Base-by-base conservation (phyloP, 2,888 invertebrate species). In the Mystacides longicornis region DNA sequence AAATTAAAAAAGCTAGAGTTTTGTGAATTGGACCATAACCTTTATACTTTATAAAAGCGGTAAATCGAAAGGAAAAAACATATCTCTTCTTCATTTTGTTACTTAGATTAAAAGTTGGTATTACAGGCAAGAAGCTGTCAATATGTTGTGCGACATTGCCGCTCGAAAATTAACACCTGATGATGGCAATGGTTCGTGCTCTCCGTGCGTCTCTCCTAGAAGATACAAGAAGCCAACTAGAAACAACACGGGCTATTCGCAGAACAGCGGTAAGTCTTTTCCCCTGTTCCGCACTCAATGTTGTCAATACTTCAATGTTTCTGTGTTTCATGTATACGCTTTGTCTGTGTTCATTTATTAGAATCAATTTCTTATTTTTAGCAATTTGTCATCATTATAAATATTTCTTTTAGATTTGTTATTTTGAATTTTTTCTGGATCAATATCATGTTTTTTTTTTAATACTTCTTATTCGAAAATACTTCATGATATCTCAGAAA, bases 71-170 rank as follows among this genome's bases (percentile, higher is more conserved):
- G n/a, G n/a, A n/a, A n/a, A n/a, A n/a, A n/a, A n/a, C n/a, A n/a
- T n/a, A n/a, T n/a, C n/a, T n/a, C n/a, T n/a, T n/a, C n/a, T n/a
- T n/a, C n/a, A n/a, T n/a, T n/a, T n/a, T n/a, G n/a, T n/a, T n/a
- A n/a, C n/a, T n/a, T n/a, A n/a, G n/a, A n/a, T n/a, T n/a, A n/a
- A n/a, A n/a, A n/a, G n/a, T n/a, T n/a, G n/a, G 14, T 37, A 56
- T 67, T 68, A 16, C 67, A 86, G 88, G 68, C 83, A 89, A 74
- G 90, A 91, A 77, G 91, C 91, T 54, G 83, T 89, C 56, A 89
- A 90, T 64, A 87, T 90, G 86, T 74, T 91, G 50, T 87, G 86
- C 67, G 90, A 90, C 70, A 75, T 90, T 64, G 88, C 89, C 2
- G 85, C 86, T 33, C 79, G 87, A 43, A 85, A 89, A 62, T 77